Base-by-base conservation (phyloP, 2,888 invertebrate species). In the Augiades crinisus region DNA sequence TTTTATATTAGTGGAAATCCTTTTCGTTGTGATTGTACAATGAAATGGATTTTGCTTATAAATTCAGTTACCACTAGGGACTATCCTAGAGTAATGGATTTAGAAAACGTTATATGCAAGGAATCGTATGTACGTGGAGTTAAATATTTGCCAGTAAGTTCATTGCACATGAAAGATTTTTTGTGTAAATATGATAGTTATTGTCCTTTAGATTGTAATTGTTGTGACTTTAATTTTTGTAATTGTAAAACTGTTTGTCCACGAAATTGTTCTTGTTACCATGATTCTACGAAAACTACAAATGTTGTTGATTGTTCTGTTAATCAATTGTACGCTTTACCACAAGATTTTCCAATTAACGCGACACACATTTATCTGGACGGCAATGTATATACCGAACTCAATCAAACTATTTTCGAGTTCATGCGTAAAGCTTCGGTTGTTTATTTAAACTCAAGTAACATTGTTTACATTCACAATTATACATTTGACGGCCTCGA, bases 231-330 rank as follows among this genome's bases (percentile, higher is more conserved):
- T 80, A 97, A 96, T 79, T 95, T 95, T 56, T 98, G 98, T 84
- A 96, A 97, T 81, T 98, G 98, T 83, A 97, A 97, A 89, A 95
- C 96, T 93, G 95, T 95, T 58, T 98, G 98, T 72, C 98, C 98
- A 4, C 92, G 92, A 62, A 96, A 96, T 72, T 98, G 98, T 90
- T 94, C 95, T 63, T 98, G 98, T 81, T 98, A 96, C 90, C 96
- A 97, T 82, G 98, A 98, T 76, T 95, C 96, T 68, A 93, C 95
- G 27, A 98, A 97, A 94, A 94, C 94, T 67, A 96, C 96, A 22
- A 97, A 96, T 81, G 95, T 97, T 46, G 96, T 97, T 49, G 97
- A 97, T 81, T 98, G 97, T 83, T 95, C 96, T 67, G 93, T 93
- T 36, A 94, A 95, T 80, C 91, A 92, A 81, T 92, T 95, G 70